Base-by-base conservation (phyloP, 1,140 invertebrate genomes). In the Bombus picipes region DNA sequence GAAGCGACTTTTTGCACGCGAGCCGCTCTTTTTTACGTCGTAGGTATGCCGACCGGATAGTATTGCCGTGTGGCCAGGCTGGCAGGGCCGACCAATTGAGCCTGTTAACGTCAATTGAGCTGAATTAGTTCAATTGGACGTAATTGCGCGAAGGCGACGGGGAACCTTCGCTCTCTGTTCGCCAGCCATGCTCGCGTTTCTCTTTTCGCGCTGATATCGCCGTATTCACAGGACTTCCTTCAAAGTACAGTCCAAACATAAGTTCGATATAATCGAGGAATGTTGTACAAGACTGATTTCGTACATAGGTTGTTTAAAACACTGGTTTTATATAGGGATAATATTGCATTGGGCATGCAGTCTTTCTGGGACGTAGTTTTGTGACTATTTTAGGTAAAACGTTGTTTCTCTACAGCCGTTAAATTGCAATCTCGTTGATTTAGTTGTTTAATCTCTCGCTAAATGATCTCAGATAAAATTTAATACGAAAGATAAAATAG, bases 31-130 rank as follows among this genome's bases (percentile, higher is more conserved):
- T 89, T 89, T 88, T 90, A 88, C 84, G 81, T 78, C 88, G 83
- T 87, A 89, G 87, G 88, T 91, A 87, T 90, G 88, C 81, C 87
- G 77, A 83, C 78, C 86, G 80, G 78, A 83, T 81, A 87, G 88
- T 75, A 81, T 85, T 79, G 76, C 72, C 86, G 76, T 87, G 81
- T 88, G 86, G 79, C 87, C 79, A 53, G 66, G 76, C 83, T 66
- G 81, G 65, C 83, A 74, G 79, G 89, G 79, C 81, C 77, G 88
- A 59, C 87, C 93, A 95, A 95, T 95, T 95, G 91, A 93, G 94
- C 93, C 87, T 94, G 92, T 94, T 95, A 94, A 95, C 91, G 83
- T 92, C 92, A 94, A 95, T 95, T 95, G 93, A 91, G 90, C 92
- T 94, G 91, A 94, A 95, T 94, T 95, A 91, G 82, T 84, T 93